Percentiles rank a stretch among this genome's conserved stretches.
Conservation (phyloP, 1,140 invertebrate genomes). For the Drosophila pachea region DNA sequence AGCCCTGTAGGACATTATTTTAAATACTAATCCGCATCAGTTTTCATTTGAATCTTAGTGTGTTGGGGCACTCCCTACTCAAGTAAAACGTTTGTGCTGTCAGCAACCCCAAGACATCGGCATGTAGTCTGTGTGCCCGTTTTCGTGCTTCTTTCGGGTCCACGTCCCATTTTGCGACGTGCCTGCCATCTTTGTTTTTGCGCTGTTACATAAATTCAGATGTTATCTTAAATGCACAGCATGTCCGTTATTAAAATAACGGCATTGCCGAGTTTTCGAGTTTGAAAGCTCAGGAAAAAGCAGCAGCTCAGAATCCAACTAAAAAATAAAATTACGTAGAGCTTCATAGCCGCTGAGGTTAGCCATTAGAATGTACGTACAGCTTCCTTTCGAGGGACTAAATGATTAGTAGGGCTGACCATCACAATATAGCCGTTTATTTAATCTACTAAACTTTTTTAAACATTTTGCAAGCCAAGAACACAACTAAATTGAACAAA, state of each 20-base stretch:
- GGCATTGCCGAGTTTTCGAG: constrained; percentile 25
- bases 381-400: too few species aligned
- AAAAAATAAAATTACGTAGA: too few species aligned
- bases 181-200: constrained; percentile 72
- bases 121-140: constrained; percentile 19
- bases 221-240: constrained; percentile 77
- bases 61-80: constrained; percentile 20
- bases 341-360: too few species aligned
- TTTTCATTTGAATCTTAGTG: constrained; percentile 74
- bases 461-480: too few species aligned
- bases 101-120: constrained; percentile 58
- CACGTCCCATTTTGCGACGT: constrained; percentile 46
- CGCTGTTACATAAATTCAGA: constrained; percentile 77
- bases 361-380: too few species aligned
- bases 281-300: constrained; percentile 10
- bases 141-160: constrained; percentile 12
- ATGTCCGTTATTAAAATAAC: constrained; percentile 77
- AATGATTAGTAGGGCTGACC: too few species aligned
- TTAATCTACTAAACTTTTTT: too few species aligned
- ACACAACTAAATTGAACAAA: constrained; percentile 5
- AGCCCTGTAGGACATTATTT: constrained; percentile 79
- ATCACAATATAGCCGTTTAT: too few species aligned
- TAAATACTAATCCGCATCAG: constrained; percentile 79
- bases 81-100: constrained; percentile 11
- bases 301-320: background rate